These are phyloP conservation scores for Falco peregrinus DNA, from an alignment of 2,797 vertebrate species.

Conservation along the genomic window DNA sequence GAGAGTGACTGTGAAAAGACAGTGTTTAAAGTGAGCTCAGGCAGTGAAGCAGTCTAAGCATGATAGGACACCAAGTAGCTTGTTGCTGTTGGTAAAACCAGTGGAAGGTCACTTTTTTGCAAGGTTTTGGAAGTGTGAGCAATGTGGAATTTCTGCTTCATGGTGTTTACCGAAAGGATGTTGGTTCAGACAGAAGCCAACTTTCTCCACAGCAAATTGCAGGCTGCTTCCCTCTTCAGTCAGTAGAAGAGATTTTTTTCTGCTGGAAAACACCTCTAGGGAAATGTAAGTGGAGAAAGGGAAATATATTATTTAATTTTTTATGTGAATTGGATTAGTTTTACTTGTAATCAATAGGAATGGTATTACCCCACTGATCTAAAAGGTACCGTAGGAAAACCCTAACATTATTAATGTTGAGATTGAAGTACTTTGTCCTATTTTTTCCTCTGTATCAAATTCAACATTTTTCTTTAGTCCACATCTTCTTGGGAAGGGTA, in stretches of 20 bases:
- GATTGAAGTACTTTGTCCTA: not conserved
- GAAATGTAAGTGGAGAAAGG: not conserved
- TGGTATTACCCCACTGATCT: not conserved
- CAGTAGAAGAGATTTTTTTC: constrained; percentile 65
- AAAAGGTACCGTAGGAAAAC: not conserved
- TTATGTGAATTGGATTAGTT: not conserved
- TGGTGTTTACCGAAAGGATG: constrained; percentile 13
- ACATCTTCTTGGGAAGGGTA: not conserved
- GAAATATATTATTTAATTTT: not conserved
- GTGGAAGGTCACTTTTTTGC: not conserved
- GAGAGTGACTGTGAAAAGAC: not conserved
- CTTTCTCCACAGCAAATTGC: constrained; percentile 52
- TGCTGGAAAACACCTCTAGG: constrained; percentile 2
- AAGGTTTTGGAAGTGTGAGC: not conserved
- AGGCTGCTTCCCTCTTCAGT: constrained; percentile 63
- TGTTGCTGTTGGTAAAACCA: not conserved
- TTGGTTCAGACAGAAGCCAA: constrained; percentile 67
- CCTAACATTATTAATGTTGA: not conserved
- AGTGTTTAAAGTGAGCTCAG: not conserved
- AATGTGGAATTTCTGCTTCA: constrained; percentile 41
- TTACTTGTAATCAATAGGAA: not conserved
- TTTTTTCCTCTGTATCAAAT: not conserved
- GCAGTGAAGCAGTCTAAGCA: not conserved
- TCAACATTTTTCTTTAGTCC: not conserved
- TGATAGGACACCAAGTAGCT: not conserved